A percentile compares a stretch with the other conserved stretches of the same genome.
phyloP scores from a whole-genome alignment of 2,797 vertebrate species.

The Podarcis lilfordi region DNA sequence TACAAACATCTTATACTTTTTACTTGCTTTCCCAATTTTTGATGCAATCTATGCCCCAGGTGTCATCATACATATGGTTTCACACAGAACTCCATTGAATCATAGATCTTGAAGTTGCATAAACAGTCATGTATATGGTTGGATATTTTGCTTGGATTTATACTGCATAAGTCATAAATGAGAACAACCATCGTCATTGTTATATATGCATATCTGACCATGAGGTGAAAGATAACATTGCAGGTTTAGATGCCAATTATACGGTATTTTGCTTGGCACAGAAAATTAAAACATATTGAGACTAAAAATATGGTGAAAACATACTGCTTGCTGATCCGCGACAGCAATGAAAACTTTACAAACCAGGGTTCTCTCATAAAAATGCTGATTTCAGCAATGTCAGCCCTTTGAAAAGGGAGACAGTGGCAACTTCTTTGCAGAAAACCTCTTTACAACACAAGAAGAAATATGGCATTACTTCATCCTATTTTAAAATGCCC shows the following conservation, averaged over 20 bases:
- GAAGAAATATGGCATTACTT: slow-evolving; percentile 34
- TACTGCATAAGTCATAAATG: not conserved
- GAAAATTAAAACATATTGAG: not conserved
- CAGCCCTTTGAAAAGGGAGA: slow-evolving; percentile 3
- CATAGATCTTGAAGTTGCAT: not conserved
- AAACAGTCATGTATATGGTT: not conserved
- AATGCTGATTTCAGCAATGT: not conserved
- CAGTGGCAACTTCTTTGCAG: not conserved
- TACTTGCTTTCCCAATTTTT: not conserved
- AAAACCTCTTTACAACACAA: slow-evolving; percentile 28
- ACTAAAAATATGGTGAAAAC: not conserved
- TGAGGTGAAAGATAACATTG: not conserved
- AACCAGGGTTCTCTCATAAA: not conserved
- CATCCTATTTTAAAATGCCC: slow-evolving; percentile 14
- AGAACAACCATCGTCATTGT: not conserved
- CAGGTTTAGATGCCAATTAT: not conserved
- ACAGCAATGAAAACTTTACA: not conserved
- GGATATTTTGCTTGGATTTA: not conserved
- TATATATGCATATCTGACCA: not conserved
- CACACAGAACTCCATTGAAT: not conserved
- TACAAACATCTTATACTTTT: not conserved
- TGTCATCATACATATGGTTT: not conserved
- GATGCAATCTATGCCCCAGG: too few relatives aligned
- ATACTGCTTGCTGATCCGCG: not conserved
- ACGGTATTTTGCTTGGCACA: not conserved